Base-by-base conservation (phyloP, 2,888 invertebrate species). In the Pammene aurita region DNA sequence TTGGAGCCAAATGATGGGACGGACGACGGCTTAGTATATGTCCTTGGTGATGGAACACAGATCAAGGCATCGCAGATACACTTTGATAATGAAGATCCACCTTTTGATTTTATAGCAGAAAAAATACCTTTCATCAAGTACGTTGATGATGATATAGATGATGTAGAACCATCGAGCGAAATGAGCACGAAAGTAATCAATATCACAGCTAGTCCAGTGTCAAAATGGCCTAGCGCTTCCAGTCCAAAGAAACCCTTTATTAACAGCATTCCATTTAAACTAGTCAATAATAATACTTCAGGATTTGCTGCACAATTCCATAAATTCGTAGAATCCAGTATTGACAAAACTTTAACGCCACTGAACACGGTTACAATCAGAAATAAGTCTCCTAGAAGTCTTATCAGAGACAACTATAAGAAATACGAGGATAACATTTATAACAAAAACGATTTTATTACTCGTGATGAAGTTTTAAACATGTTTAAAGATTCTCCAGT, bases 401-500 rank as follows among this genome's bases (percentile, higher is more conserved):
- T 88, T 14, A 85, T 86, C 1, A 81, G 72, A 16, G 81, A 84
- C 46, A 82, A 80, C 72, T 81, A 75, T 71, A 81, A 81, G 68
- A 80, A 74, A 41, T 80, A 78, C 48, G 83, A 84, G 42, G 82
- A 82, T 10, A 77, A 72, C 9, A 69, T 55, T 46, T 73, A 74
- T 54, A 82, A 80, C 35, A 82, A 78, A 18, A 83, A 77, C 42
- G 86, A 89, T 61, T 83, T 85, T 7, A 84, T 85, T 38, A 89
- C 90, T 0, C 78, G 92, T 13, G 92, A 92, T 54, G 89, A 91
- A 57, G 83, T 92, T 38, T 73, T 92, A 13, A 90, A 92, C 72
- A 88, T 92, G 88, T 89, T 92, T 34, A 92, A 92, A 78, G 89
- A 92, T 77, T 85, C 91, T 0, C 93, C 93, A 0, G 87, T 92